Evolutionary conservation across 2,888 invertebrate species (phyloP).

Genomic region (Fragum whitleyi): DNA sequence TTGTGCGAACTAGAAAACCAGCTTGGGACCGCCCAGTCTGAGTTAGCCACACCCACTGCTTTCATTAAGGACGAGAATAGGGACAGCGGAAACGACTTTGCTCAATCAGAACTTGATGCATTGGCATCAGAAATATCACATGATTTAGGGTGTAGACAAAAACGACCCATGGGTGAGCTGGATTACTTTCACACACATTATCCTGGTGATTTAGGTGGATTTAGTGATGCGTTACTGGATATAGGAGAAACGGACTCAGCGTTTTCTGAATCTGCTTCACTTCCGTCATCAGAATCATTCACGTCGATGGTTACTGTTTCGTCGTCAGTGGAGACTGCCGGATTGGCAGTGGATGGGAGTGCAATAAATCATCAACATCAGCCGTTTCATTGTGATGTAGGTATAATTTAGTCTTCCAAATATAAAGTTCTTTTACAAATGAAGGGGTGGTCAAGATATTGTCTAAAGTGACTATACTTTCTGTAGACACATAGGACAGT

Average conservation of each 20-base stretch:
- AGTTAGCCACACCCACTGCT: slow-evolving; percentile 85
- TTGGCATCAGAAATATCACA: slow-evolving; percentile 79
- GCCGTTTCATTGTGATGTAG: slow-evolving; percentile 68
- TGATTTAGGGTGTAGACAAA: slow-evolving; percentile 71
- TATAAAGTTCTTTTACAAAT: too few species aligned
- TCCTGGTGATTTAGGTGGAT: slow-evolving; percentile 69
- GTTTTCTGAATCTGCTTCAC: slow-evolving; percentile 98
- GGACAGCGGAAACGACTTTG: slow-evolving; percentile 73
- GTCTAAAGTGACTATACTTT: too few species aligned
- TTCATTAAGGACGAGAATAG: slow-evolving; percentile 69
- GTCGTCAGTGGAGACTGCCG: slow-evolving; percentile 78
- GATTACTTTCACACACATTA: slow-evolving; percentile 70
- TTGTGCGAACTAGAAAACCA: slow-evolving; percentile 94
- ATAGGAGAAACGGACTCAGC: slow-evolving; percentile 99
- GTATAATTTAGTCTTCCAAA: slow-evolving; percentile 2
- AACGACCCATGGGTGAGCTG: slow-evolving; percentile 65
- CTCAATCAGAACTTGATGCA: slow-evolving; percentile 79
- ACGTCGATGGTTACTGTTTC: slow-evolving; percentile 88
- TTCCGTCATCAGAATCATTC: slow-evolving; percentile 96
- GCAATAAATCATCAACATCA: slow-evolving; percentile 48
- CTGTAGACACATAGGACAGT: too few species aligned
- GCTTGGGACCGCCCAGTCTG: slow-evolving; percentile 86
- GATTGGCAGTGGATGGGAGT: slow-evolving; percentile 74
- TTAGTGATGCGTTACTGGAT: slow-evolving; percentile 86
- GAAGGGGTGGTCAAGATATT: too few species aligned